Base-by-base conservation (phyloP, 2,113 vertebrate genomes). In the Peromyscus leucopus region DNA sequence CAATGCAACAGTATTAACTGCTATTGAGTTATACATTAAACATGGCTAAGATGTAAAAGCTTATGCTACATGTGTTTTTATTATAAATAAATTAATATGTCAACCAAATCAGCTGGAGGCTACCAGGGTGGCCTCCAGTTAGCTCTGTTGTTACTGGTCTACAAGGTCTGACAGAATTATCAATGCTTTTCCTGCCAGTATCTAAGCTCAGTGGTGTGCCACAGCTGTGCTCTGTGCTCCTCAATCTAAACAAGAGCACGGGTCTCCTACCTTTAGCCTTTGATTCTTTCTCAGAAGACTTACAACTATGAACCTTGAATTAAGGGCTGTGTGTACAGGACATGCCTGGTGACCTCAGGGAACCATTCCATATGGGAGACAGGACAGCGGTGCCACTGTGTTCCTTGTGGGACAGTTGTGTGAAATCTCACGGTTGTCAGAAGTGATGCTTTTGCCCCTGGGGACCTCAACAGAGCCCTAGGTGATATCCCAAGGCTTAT, bases 191-290 rank as follows among this genome's bases (percentile, higher is more conserved):
- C 63, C 83, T 63, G 71, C 93, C 95, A 95, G 91, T 89, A 84
- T 71, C 61, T 71, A 21, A 13, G 79, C 89, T 91, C 65, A 15
- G 55, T 78, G 90, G 96, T 16, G 16, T 1, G 51, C 22, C 79
- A 76, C 95, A 98, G 95, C 96, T 98, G 96, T 67, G 74, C 24
- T 63, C 76, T 75, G 79, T 57, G 19, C 1, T 24, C 33, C 31
- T 11, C 57, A 13, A 5, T 69, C 46, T 36, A 82, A 90, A 71
- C 6, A 65, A 72, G 69, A 89, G 31, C 39, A 74, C 78, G n/a
- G 63, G 33, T 55, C 92, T 87, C 69, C 48, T 61, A 74, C 75
- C 28, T 21, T 39, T 69, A 74, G 91, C n/a, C 82, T 96, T 95
- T 91, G 89, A 91, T 89, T 91, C 51, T 93, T 88, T 91, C 89